Evolutionary conservation across 2,113 vertebrate genomes (phyloP).

Genomic region (Capra hircus): DNA sequence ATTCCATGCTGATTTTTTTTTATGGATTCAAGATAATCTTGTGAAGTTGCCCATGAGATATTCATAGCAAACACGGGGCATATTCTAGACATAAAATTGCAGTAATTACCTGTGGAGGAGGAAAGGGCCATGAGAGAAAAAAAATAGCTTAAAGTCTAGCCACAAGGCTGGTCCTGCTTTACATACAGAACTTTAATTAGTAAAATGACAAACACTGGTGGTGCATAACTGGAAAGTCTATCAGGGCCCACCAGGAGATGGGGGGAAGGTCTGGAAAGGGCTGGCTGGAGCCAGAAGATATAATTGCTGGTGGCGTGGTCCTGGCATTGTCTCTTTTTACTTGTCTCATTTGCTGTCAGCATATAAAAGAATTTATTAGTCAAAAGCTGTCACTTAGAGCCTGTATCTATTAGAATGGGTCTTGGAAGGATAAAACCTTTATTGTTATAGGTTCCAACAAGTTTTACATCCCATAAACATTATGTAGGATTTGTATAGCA

Average conservation of each 20-base stretch:
- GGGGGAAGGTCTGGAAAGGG: conserved; percentile 22
- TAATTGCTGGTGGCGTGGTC: conserved; percentile 51
- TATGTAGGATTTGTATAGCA: neutral
- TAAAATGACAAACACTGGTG: conserved; percentile 66
- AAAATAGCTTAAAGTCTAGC: conserved; percentile 56
- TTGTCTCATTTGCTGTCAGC: conserved; percentile 52
- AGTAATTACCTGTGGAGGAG: conserved; percentile 60
- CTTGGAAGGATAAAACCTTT: conserved; percentile 16
- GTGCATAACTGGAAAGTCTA: conserved; percentile 74
- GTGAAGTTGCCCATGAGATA: conserved; percentile 36
- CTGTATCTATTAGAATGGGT: conserved; percentile 48
- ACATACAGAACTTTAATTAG: conserved; percentile 75
- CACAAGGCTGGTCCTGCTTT: conserved; percentile 54
- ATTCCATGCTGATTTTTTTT: neutral
- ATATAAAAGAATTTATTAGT: conserved; percentile 67
- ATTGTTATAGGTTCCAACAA: neutral
- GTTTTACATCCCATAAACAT: neutral
- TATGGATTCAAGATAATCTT: conserved; percentile 3
- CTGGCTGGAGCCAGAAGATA: conserved; percentile 42
- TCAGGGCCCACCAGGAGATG: conserved; percentile 39
- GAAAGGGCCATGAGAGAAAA: conserved; percentile 60
- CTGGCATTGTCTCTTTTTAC: conserved; percentile 41
- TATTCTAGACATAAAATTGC: conserved; percentile 56
- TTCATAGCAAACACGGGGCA: neutral
- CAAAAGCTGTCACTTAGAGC: conserved; percentile 57